Base-by-base conservation (phyloP, 1,140 invertebrate species). In the Melitaea cinxia region DNA sequence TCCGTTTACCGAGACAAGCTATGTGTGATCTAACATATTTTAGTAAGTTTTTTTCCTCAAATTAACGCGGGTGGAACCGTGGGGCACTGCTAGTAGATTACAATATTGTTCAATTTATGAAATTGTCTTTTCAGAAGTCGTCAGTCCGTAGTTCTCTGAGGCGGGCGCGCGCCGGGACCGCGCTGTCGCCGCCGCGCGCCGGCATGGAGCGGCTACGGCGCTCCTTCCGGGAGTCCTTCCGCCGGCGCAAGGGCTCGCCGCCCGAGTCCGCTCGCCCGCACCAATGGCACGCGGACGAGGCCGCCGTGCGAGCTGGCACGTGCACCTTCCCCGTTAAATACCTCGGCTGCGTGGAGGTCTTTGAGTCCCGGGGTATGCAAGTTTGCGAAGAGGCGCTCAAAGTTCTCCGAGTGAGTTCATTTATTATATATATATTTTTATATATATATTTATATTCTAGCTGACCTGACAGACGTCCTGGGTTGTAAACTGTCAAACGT, bases 251-350 rank as follows among this genome's bases (percentile, higher is more conserved):
- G 84, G 93, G 93, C 65, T 96, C 93, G 21, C 92, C 96, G 24
- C 96, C 96, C 0, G 98, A 98, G 91, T 96, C 96, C 64, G 97
- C 96, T 61, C 98, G 99, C 86, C 98, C 98, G 9, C 97, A 99
- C 88, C 97, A 98, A 77, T 99, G 98, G 98, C 97, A 99, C 80
- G 95, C 97, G n/a, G 99, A 99, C 89, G 99, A 99, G 88, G 94
- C 95, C 42, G 97, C 97, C 50, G 99, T 99, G 1, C 92, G 98
- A 35, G 95, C 96, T 14, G 98, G 98, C 75, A 99, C 97, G 21
- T 99, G 99, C 92, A 96, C 95, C 80, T 99, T 99, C 92, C 95
- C 96, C 76, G 99, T 99, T 67, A 98, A 99, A 95, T 99, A 99
- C 93, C 92, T 99, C 77, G 99, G 99, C 68, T 99, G 98, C 92